Evolutionary conservation across 2,888 invertebrate genomes (phyloP), one percentile per base, ranked within the genome.

Genomic region (Neoitamus cyanurus): DNA sequence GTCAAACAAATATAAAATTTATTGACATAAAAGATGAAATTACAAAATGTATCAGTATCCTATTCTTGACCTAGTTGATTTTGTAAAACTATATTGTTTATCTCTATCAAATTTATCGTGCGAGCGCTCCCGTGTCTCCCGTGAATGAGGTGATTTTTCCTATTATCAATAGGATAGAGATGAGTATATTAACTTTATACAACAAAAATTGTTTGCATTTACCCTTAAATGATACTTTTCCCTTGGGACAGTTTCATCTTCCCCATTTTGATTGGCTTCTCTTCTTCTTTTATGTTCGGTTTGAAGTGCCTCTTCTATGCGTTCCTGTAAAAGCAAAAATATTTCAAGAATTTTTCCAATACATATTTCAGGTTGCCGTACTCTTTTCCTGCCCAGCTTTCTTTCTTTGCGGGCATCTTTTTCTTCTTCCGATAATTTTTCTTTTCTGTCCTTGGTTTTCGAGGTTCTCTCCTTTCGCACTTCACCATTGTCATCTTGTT

Each of bases 51-150:
- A 37, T 87, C 86, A 89, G 87, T 89, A 89, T 78, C 88, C 88
- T 87, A 89, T 89, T 86, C 89, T 87, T 77, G 90, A 90, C 85
- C 91, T 90, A 31, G 90, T 88, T 20, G 91, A 90, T 87, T 91
- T 91, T 70, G 90, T 87, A 92, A 95, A 95, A 94, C 95, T 95
- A 94, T 96, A 96, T 94, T 96, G 95, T 93, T 96, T 96, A 87
- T 91, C 91, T 42, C 91, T 87, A 85, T 96, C 96, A 90, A 94
- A 93, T 87, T 94, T 93, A 87, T 96, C 96, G 88, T 96, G 95
- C 70, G 96, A 95, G 87, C 96, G 93, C 89, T 95, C 95, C 87
- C 95, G 92, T 87, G 87, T 86, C 84, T 94, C 94, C 89, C 94
- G 92, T 77, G 92, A 89, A 89, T 95, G 95, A 5, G 96, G 96